Evolutionary conservation across 2,113 vertebrate species (phyloP).

Genomic region (Dascyllus trimaculatus): DNA sequence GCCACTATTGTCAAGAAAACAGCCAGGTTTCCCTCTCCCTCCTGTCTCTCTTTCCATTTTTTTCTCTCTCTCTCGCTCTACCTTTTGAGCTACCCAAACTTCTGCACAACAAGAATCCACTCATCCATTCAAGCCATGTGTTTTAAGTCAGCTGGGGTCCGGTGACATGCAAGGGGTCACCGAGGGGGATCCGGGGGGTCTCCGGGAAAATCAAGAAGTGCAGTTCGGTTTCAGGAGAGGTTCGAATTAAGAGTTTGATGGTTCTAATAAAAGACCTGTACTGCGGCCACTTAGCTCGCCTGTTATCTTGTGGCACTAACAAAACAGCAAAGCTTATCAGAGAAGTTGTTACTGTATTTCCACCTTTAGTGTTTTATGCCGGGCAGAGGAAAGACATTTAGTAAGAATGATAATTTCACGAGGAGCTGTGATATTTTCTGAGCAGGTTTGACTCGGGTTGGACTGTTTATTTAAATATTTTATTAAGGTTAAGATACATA

Average conservation of each 20-base stretch:
- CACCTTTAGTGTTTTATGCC: not conserved
- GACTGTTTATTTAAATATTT: not conserved
- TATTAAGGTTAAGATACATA: not conserved
- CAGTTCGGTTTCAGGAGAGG: not conserved
- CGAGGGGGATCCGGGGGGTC: conserved; percentile 18
- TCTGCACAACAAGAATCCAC: conserved; percentile 53
- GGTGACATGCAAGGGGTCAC: conserved; percentile 62
- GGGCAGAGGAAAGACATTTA: conserved; percentile 5
- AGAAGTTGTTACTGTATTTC: conserved; percentile 19
- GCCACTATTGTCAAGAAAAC: conserved; percentile 22
- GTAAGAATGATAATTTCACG: not conserved
- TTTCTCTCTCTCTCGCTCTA: not conserved
- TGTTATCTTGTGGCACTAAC: conserved; percentile 29
- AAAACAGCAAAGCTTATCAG: conserved; percentile 34
- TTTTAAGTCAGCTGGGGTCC: conserved; percentile 67
- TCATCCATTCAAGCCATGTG: conserved; percentile 62
- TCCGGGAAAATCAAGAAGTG: conserved; percentile 19
- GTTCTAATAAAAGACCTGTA: not conserved
- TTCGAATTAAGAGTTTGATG: not conserved
- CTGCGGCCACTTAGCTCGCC: not conserved
- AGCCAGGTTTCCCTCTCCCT: not conserved
- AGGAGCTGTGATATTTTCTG: not conserved
- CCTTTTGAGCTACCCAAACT: conserved; percentile 20
- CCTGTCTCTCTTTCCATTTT: not conserved
- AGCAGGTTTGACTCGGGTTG: not conserved